These are phyloP conservation scores for Aporrectodea caliginosa DNA, from an alignment of 1,140 invertebrate genomes.

Conservation along the genomic window DNA sequence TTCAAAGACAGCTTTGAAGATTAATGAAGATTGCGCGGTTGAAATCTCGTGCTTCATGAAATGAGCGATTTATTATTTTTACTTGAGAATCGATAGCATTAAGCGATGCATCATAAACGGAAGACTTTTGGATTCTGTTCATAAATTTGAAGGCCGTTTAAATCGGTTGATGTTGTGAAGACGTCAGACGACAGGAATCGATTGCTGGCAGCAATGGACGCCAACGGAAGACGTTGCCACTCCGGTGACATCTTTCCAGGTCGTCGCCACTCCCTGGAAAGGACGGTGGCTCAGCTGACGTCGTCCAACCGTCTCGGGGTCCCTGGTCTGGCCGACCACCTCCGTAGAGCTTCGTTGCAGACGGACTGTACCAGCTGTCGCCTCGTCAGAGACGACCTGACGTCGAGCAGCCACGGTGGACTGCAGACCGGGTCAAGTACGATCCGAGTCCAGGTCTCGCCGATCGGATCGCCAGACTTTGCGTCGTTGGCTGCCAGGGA, in stretches of 20 bases:
- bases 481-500: background rate
- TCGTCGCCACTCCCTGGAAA: conserved; percentile 13
- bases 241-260: conserved; percentile 25
- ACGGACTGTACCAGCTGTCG: conserved; percentile 10
- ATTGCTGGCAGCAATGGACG: background rate
- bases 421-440: background rate
- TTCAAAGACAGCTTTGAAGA: too few relatives aligned
- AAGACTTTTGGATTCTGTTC: too few relatives aligned
- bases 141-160: too few relatives aligned
- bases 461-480: conserved; percentile 4
- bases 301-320: conserved; percentile 12
- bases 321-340: conserved; percentile 5
- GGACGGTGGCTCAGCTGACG: conserved; percentile 12
- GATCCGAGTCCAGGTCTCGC: background rate
- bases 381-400: background rate
- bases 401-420: background rate
- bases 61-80: too few relatives aligned
- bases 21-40: too few relatives aligned
- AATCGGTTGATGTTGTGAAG: too few relatives aligned
- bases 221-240: background rate
- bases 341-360: conserved; percentile 15
- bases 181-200: too few relatives aligned
- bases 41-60: too few relatives aligned
- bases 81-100: too few relatives aligned
- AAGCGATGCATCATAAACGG: too few relatives aligned